Percentiles rank a stretch among this genome's conserved stretches.
Conservation (phyloP, 1,140 invertebrate genomes). For the Sminthurides bifidus region DNA sequence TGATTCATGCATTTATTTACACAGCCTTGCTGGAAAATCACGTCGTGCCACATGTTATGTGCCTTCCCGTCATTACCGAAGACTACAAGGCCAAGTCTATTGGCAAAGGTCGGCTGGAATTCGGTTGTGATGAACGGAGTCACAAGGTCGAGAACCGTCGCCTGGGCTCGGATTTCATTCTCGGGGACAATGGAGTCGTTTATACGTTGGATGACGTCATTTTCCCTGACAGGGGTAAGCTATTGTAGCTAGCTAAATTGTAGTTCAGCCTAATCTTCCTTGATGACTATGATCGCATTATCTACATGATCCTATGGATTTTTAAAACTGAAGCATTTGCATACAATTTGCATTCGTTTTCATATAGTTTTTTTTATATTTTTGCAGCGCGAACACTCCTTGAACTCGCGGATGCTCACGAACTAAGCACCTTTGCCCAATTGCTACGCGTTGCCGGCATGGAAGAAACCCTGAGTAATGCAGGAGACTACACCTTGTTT, state of each 20-base stretch:
- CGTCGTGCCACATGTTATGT: conserved; percentile 40
- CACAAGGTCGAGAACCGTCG: conserved; percentile 36
- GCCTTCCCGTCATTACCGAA: conserved; percentile 39
- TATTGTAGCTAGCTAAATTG: not conserved
- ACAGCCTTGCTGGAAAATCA: conserved; percentile 40
- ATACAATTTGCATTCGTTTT: not conserved
- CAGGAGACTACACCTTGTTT: conserved; percentile 43
- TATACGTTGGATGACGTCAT: conserved; percentile 40
- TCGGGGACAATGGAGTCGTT: conserved; percentile 40
- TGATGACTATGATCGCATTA: not conserved
- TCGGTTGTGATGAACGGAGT: conserved; percentile 38
- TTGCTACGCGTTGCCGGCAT: conserved; percentile 38
- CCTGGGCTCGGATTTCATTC: conserved; percentile 35
- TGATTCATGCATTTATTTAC: too few relatives aligned
- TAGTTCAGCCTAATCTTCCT: too few relatives aligned
- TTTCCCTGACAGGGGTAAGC: conserved; percentile 39
- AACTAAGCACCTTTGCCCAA: conserved; percentile 37
- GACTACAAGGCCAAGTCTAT: conserved; percentile 37
- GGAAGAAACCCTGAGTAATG: conserved; percentile 37
- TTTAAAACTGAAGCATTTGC: not conserved
- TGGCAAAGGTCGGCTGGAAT: conserved; percentile 33
- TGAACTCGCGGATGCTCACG: conserved; percentile 35
- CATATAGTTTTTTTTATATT: conserved; percentile 7
- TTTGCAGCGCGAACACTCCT: conserved; percentile 37
- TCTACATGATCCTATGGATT: not conserved